Evolutionary conservation across 2,888 invertebrate species (phyloP).

Genomic region (Caenorhabditis becei): DNA sequence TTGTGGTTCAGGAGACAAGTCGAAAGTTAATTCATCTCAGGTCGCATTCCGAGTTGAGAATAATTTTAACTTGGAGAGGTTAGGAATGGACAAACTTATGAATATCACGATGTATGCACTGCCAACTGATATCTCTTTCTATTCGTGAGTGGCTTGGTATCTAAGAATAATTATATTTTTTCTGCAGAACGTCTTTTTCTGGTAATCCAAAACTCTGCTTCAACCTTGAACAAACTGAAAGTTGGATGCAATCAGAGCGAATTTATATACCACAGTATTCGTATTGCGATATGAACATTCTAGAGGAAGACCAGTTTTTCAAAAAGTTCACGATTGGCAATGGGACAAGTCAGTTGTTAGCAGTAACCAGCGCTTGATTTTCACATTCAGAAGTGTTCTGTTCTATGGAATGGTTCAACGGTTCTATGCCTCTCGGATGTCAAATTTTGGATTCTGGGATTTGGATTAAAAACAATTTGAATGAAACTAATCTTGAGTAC

Average conservation of each 20-base stretch:
- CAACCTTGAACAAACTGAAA: neutral
- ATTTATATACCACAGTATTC: conserved; percentile 5
- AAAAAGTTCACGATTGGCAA: conserved; percentile 19
- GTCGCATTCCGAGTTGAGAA: neutral
- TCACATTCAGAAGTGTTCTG: conserved; percentile 22
- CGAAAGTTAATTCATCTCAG: conserved; percentile 1
- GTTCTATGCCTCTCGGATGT: conserved; percentile 21
- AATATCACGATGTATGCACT: neutral
- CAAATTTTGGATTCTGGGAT: conserved; percentile 27
- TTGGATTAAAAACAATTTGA: conserved; percentile 8
- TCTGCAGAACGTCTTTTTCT: conserved; percentile 3
- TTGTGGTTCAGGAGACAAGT: no score
- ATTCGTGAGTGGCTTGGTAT: neutral
- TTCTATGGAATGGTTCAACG: conserved; percentile 14
- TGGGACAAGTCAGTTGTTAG: conserved; percentile 7
- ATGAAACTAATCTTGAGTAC: conserved; percentile 11
- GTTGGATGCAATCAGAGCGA: neutral
- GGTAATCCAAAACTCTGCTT: conserved; percentile 22
- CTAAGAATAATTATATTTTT: neutral
- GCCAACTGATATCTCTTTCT: neutral
- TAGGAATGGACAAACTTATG: conserved; percentile 18
- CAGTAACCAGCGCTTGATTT: no score
- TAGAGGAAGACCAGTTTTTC: neutral
- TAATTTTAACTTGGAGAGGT: neutral
- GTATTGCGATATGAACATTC: conserved; percentile 17